A percentile compares a stretch with the other conserved stretches of the same genome.
These are phyloP conservation scores for Drosophila tani DNA, from an alignment of 1,140 invertebrate genomes.

Conservation along the genomic window DNA sequence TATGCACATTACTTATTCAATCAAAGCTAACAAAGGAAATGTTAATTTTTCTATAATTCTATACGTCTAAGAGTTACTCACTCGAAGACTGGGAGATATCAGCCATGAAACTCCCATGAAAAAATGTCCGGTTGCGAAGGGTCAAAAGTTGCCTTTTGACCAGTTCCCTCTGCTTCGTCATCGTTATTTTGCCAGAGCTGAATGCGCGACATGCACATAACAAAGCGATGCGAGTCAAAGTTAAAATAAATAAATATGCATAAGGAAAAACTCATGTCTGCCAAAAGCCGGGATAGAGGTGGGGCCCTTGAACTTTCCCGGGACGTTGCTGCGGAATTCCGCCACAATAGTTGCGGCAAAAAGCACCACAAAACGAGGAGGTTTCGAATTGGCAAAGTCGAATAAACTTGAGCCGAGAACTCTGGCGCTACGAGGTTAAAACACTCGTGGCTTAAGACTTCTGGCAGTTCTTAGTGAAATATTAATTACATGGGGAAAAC, in stretches of 20 bases:
- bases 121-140: slow-evolving; percentile 3
- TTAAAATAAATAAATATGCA: slow-evolving; percentile 52
- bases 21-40: no score
- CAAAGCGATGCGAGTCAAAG: slow-evolving; percentile 27
- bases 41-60: no score
- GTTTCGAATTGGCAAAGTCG: slow-evolving; percentile 30
- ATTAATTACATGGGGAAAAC: no score
- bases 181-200: neutral
- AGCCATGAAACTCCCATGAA: no score
- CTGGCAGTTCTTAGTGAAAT: no score
- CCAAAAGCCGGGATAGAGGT: no score
- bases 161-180: neutral
- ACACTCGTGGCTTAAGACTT: no score
- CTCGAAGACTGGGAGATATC: no score
- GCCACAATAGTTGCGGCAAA: slow-evolving; percentile 14
- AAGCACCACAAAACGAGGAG: neutral
- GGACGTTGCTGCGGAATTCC: neutral
- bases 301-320: neutral
- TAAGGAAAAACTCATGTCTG: neutral
- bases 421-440: neutral
- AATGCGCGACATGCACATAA: slow-evolving; percentile 54
- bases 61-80: no score
- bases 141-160: slow-evolving; percentile 50
- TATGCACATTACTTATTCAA: no score
- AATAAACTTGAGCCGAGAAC: slow-evolving; percentile 20